phyloP scores from a whole-genome alignment of 2,797 vertebrate species.

The Gallinago solitaria region DNA sequence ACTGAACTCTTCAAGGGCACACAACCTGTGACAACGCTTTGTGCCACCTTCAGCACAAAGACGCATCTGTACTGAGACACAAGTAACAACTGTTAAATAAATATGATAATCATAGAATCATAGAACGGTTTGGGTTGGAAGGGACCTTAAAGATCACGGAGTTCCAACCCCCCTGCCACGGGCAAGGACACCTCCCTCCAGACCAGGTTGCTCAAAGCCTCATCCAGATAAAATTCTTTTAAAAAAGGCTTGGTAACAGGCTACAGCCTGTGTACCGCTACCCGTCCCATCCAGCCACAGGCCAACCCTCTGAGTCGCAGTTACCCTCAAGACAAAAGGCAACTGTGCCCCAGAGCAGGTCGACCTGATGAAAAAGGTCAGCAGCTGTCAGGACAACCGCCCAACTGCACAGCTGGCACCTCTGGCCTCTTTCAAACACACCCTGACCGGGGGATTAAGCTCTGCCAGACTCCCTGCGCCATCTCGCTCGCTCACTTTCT shows the following conservation, averaged over 20 bases:
- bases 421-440: not conserved
- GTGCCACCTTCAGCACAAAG: not conserved
- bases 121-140: no score
- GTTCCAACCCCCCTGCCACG: no score
- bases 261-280: not conserved
- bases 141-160: no score
- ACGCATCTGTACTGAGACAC: not conserved
- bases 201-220: no score
- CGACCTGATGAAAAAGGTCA: not conserved
- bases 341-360: not conserved
- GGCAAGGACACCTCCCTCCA: no score
- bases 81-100: not conserved
- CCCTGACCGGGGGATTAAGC: not conserved
- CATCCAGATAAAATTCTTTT: not conserved
- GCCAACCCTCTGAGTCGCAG: not conserved
- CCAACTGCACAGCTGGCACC: not conserved
- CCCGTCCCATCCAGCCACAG: not conserved
- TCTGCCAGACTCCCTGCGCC: not conserved
- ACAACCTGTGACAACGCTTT: fast-evolving
- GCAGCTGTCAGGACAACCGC: not conserved
- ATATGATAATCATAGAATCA: no score
- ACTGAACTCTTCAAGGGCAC: not conserved
- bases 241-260: not conserved
- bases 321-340: not conserved
- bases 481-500: not conserved